Evolutionary conservation across 2,888 invertebrate species (phyloP), one percentile per base, ranked within the genome.

Genomic region (Thymelicus sylvestris): DNA sequence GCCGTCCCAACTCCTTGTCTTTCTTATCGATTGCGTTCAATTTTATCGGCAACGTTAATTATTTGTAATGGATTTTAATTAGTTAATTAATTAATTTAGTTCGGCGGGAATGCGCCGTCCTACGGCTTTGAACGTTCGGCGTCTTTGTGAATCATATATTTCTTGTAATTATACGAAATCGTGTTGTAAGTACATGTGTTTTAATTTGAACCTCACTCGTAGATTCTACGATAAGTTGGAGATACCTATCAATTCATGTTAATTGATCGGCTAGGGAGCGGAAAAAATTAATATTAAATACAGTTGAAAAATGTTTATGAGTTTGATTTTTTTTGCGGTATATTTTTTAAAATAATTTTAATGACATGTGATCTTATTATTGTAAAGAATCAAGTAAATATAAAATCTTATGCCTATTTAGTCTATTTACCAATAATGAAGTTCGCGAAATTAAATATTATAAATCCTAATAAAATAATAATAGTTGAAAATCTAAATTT

Each of bases 41-140:
- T 83, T 83, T 86, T 83, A 86, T 85, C 86, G 86, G 77, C 77
- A 73, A 72, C 79, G 76, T 83, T 87, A 86, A 86, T 86, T 86
- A 86, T 85, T 86, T 85, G 84, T 86, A 86, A 87, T 87, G 89
- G 90, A 82, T 87, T 89, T 87, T 89, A 90, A 90, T 90, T 89
- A 90, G 90, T 89, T 90, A 89, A 90, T 90, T 88, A 88, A 88
- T 88, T 90, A 87, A 89, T 88, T 89, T 88, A 86, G 87, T 87
- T 85, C 82, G 80, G 79, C 78, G 77, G 74, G 78, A 76, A 79
- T 81, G 80, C 77, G 77, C 77, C 77, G 75, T 63, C 47, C 57
- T 59, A 69, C 59, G 80, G 81, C 89, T 90, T 90, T 90, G 89
- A 89, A 80, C 84, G 47, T 38, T 38, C 70, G 69, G 69, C 64